These are phyloP conservation scores for Darevskia mixta DNA, from an alignment of 2,797 vertebrate genomes.

Conservation along the genomic window DNA sequence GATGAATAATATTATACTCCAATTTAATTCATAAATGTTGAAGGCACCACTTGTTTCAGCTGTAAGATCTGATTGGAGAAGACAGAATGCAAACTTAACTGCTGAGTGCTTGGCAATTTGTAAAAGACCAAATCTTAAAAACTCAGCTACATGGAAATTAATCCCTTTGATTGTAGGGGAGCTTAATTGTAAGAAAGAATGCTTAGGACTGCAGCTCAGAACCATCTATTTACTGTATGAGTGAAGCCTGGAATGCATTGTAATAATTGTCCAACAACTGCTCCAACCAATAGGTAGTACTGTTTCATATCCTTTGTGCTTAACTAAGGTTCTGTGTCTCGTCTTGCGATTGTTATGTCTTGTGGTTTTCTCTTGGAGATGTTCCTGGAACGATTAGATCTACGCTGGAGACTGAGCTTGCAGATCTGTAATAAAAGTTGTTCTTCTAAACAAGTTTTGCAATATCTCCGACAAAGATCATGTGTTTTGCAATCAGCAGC, in stretches of 20 bases:
- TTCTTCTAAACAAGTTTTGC: not conserved
- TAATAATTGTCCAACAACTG: too few relatives aligned
- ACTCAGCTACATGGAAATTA: not conserved
- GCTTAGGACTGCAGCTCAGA: not conserved
- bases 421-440: not conserved
- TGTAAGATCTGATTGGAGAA: not conserved
- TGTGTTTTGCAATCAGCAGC: not conserved
- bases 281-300: too few relatives aligned
- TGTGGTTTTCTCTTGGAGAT: too few relatives aligned
- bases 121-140: constrained; percentile 8
- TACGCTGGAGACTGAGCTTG: too few relatives aligned
- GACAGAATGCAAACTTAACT: not conserved
- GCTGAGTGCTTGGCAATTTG: not conserved
- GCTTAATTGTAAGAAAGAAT: not conserved
- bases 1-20: not conserved
- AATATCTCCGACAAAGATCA: not conserved
- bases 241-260: too few relatives aligned
- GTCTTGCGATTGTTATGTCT: too few relatives aligned
- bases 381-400: too few relatives aligned
- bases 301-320: too few relatives aligned
- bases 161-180: not conserved
- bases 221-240: too few relatives aligned
- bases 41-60: not conserved
- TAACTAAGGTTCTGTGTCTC: too few relatives aligned
- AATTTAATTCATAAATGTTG: constrained; percentile 22